phyloP scores from a whole-genome alignment of 2,113 vertebrate species.

The Salvelinus fontinalis region DNA sequence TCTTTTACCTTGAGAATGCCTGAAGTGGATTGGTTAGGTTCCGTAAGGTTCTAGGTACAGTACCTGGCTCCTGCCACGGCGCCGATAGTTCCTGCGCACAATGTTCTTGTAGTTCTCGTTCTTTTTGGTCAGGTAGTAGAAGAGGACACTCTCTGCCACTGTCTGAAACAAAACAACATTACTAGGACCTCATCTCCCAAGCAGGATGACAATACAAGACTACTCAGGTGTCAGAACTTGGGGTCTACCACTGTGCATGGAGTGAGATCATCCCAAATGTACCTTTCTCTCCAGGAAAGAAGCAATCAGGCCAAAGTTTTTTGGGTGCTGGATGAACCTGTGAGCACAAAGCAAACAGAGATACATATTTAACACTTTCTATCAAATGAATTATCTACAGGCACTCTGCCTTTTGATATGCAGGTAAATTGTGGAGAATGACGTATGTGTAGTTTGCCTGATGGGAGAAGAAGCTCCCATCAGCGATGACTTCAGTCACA shows the following conservation, averaged over 20 bases:
- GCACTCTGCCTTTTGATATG: not conserved
- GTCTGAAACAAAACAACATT: slow-evolving; percentile 76
- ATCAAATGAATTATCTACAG: not conserved
- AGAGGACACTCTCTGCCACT: slow-evolving; percentile 95
- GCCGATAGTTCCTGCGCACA: slow-evolving; percentile 91
- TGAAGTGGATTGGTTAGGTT: no score
- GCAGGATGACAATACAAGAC: not conserved
- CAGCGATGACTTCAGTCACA: not conserved
- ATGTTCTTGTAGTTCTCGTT: slow-evolving; percentile 98
- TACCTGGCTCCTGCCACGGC: slow-evolving; percentile 94
- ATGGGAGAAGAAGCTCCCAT: not conserved
- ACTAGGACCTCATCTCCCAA: not conserved
- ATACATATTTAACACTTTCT: no score
- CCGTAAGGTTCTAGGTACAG: slow-evolving; percentile 6
- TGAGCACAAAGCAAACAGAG: not conserved
- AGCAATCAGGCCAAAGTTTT: slow-evolving; percentile 94
- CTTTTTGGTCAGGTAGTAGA: slow-evolving; percentile 99
- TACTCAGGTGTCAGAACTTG: not conserved
- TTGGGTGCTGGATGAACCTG: slow-evolving; percentile 98
- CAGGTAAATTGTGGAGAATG: not conserved
- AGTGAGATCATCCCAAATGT: slow-evolving; percentile 34
- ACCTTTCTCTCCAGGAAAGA: slow-evolving; percentile 98
- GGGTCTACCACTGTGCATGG: not conserved
- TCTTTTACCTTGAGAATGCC: no score
- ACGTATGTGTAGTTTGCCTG: not conserved